phyloP scores from a whole-genome alignment of 2,797 vertebrate species.

The Poecilia velifera region DNA sequence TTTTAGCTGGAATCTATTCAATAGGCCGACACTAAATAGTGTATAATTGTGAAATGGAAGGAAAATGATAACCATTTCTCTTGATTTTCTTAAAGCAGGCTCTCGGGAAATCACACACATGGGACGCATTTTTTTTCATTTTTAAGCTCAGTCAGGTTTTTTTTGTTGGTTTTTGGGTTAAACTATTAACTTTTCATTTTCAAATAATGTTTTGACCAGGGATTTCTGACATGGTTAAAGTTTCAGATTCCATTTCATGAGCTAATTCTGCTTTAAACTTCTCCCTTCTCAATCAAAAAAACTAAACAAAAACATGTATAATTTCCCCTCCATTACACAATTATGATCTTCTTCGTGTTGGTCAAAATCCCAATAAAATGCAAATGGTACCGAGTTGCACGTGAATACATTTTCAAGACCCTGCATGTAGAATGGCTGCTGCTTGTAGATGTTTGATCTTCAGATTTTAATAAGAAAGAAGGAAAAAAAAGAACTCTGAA shows the following conservation, averaged over 20 bases:
- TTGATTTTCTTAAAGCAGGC: neutral
- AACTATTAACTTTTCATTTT: neutral
- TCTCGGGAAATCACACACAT: too few species aligned
- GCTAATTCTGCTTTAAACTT: neutral
- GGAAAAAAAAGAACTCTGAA: neutral
- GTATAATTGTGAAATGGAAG: neutral
- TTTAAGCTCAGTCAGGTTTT: neutral
- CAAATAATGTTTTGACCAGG: neutral
- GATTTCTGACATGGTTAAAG: neutral
- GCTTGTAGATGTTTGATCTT: slow-evolving; percentile 1
- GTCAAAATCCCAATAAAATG: neutral
- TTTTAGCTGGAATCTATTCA: neutral
- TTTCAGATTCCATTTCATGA: neutral
- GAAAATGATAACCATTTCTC: neutral
- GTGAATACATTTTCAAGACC: neutral
- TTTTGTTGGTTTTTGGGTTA: neutral
- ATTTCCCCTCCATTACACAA: neutral
- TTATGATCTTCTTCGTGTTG: neutral
- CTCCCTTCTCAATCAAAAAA: neutral
- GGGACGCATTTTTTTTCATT: too few species aligned
- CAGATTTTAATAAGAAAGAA: neutral
- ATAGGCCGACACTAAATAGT: neutral
- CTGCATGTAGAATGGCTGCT: neutral
- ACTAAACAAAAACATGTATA: neutral
- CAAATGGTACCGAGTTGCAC: neutral